Conservation (phyloP, 92 coral and sea anemone species). For the Palythoa caribaeorum region DNA sequence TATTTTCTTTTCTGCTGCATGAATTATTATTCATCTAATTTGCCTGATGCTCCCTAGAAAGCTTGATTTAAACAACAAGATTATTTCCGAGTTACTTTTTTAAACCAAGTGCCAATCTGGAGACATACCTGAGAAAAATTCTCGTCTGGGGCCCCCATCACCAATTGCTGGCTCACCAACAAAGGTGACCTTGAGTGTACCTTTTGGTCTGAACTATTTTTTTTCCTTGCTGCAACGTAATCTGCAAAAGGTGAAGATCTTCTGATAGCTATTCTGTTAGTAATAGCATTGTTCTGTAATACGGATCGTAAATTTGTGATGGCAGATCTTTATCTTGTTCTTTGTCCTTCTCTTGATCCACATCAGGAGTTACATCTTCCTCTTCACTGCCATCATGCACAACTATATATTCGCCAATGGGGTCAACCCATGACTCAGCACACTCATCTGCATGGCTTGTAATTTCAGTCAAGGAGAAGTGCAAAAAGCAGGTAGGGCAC, state of each 20-base stretch:
- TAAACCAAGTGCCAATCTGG: background rate
- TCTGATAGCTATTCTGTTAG: constrained; percentile 60
- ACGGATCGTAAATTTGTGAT: constrained; percentile 9
- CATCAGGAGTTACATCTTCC: constrained; percentile 40
- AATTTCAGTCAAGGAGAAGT: constrained; percentile 66
- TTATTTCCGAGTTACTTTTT: background rate
- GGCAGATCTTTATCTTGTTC: constrained; percentile 39
- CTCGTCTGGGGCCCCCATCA: constrained; percentile 75
- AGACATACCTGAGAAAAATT: constrained; percentile 73
- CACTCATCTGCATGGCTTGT: constrained; percentile 68
- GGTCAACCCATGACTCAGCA: constrained; percentile 64
- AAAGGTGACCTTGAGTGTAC: constrained; percentile 51
- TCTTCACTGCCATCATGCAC: constrained; percentile 41
- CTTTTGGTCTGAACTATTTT: constrained; percentile 55
- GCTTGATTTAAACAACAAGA: background rate
- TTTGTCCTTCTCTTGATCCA: constrained; percentile 32
- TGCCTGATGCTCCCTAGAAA: background rate
- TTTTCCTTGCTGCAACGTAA: constrained; percentile 64
- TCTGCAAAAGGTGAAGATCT: constrained; percentile 56
- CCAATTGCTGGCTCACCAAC: constrained; percentile 65
- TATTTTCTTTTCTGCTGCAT: background rate
- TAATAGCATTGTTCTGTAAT: background rate
- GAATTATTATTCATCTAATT: background rate
- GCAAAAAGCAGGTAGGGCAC: constrained; percentile 64
- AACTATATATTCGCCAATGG: constrained; percentile 61